phyloP scores from a whole-genome alignment of 1,140 invertebrate species.

The Tetramorium parvispinum region DNA sequence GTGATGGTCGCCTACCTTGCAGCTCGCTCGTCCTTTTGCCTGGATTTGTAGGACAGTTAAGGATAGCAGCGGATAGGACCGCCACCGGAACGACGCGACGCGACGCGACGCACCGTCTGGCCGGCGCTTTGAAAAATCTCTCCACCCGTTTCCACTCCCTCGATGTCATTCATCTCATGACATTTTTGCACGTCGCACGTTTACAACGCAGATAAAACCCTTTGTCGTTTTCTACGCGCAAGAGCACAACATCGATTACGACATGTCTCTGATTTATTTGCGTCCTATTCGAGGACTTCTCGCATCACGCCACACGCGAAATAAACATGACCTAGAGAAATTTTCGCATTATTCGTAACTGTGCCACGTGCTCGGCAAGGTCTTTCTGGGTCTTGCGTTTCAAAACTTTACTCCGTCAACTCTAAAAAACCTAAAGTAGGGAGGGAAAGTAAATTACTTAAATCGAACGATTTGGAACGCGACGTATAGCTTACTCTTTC shows the following conservation, averaged over 20 bases:
- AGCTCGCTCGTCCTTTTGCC: slow-evolving; percentile 43
- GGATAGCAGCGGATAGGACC: slow-evolving; percentile 24
- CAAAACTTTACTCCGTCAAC: too few relatives aligned
- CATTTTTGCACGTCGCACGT: background rate
- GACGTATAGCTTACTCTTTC: too few relatives aligned
- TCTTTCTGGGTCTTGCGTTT: background rate
- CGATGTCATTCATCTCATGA: background rate
- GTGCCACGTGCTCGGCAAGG: slow-evolving; percentile 12
- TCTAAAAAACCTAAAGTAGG: too few relatives aligned
- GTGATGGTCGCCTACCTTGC: slow-evolving; percentile 9
- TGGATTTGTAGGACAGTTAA: slow-evolving; percentile 25
- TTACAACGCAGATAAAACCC: background rate
- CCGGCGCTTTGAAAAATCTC: slow-evolving; percentile 7
- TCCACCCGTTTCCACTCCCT: background rate
- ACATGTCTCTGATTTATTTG: slow-evolving; percentile 7
- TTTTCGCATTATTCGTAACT: slow-evolving; percentile 10
- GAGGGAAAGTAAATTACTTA: too few relatives aligned
- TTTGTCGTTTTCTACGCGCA: background rate
- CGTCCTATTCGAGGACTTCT: background rate
- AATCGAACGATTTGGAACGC: too few relatives aligned
- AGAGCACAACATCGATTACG: slow-evolving; percentile 11
- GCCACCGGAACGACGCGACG: too few relatives aligned
- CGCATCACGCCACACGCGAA: background rate
- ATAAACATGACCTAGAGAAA: slow-evolving; percentile 17
- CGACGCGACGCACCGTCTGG: background rate